Evolutionary conservation across 2,113 vertebrate species (phyloP).

Genomic region (Toxotes chatareus): DNA sequence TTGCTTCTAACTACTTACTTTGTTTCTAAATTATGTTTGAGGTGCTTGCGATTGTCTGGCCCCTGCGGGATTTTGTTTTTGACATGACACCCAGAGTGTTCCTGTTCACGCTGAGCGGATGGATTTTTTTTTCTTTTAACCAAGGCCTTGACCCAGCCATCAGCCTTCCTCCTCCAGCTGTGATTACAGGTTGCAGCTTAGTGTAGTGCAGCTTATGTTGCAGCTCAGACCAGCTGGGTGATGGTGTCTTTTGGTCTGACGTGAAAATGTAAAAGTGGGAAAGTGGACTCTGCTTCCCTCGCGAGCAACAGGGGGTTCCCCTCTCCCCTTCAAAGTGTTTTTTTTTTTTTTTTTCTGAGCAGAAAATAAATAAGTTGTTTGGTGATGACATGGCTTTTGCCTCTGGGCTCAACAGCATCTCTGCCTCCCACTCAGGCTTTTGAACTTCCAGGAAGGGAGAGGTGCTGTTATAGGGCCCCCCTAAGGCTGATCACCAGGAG

Average conservation of each 20-base stretch:
- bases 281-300: constrained; percentile 18
- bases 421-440: constrained; percentile 33
- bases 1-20: no score
- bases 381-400: constrained; percentile 31
- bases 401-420: constrained; percentile 20
- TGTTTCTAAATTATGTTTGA: neutral
- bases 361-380: constrained; percentile 47
- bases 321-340: constrained; percentile 37
- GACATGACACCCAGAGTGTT: neutral
- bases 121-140: constrained; percentile 33
- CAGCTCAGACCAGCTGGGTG: neutral
- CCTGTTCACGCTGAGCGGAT: neutral
- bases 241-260: constrained; percentile 7
- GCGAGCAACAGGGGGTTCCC: constrained; percentile 33
- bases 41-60: constrained; percentile 10
- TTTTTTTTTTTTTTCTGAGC: neutral
- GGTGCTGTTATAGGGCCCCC: constrained; percentile 44
- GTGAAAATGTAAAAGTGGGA: constrained; percentile 30
- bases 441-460: constrained; percentile 37
- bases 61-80: neutral
- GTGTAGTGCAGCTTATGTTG: neutral
- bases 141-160: constrained; percentile 28
- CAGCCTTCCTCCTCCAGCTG: constrained; percentile 5
- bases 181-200: constrained; percentile 31
- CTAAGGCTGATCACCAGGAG: constrained; percentile 32